A percentile compares a stretch with the other conserved stretches of the same genome.
These are phyloP conservation scores for Pemphredon lugubris DNA, from an alignment of 2,888 invertebrate species.

Conservation along the genomic window DNA sequence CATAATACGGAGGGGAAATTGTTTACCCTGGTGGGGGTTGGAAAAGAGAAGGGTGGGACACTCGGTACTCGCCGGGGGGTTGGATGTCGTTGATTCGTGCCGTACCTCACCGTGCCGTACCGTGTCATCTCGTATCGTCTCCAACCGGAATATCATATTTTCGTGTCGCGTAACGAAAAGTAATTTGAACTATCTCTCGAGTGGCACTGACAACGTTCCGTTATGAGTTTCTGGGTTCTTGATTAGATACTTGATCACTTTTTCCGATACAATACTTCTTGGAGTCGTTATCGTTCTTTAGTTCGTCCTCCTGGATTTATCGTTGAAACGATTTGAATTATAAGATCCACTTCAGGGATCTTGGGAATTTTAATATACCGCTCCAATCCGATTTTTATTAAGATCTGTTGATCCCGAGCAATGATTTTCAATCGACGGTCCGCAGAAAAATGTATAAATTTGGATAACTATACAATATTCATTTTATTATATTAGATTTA, in stretches of 20 bases:
- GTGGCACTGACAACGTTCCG: slow-evolving; percentile 7
- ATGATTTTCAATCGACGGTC: too few species aligned
- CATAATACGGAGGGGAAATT: slow-evolving; percentile 34
- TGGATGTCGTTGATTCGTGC: slow-evolving; percentile 56
- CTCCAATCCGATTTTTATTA: too few species aligned
- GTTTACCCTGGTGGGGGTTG: slow-evolving; percentile 3
- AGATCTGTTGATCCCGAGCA: too few species aligned
- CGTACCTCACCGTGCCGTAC: slow-evolving; percentile 57
- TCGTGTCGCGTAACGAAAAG: slow-evolving; percentile 38
- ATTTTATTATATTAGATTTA: too few species aligned
- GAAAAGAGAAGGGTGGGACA: slow-evolving; percentile 3
- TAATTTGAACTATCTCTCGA: slow-evolving; percentile 38
- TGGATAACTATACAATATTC: too few species aligned
- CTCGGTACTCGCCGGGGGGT: slow-evolving; percentile 22
- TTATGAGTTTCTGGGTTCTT: slow-evolving; percentile 18
- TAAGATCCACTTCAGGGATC: too few species aligned
- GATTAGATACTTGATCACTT: background rate
- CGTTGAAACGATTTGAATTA: too few species aligned
- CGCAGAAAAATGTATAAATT: too few species aligned
- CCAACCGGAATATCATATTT: slow-evolving; percentile 48
- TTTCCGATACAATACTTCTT: too few species aligned
- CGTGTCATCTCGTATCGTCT: slow-evolving; percentile 55
- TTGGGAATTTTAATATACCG: too few species aligned
- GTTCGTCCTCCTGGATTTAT: too few species aligned
- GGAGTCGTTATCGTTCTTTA: too few species aligned